Evolutionary conservation across 92 coral and sea anemone species (phyloP), one percentile per base, ranked within the genome.

Genomic region (Parazoanthus darwini): DNA sequence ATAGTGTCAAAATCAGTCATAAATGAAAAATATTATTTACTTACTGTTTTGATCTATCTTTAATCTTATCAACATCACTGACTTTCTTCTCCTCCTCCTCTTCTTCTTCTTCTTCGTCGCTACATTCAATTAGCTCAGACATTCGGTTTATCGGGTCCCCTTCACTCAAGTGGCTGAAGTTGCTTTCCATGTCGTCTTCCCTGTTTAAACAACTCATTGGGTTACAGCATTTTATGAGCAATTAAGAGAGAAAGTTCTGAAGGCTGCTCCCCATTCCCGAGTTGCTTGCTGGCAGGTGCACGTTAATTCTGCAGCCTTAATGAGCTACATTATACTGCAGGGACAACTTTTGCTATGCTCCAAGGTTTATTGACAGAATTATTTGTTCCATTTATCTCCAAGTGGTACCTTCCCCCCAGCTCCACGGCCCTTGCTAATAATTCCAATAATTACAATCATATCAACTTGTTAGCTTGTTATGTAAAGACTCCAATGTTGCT

Each of bases 151-250:
- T 92, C 89, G 88, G 95, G 25, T 97, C 99, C 18, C 92, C 95
- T 76, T 97, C 99, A 74, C 99, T 97, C 74, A 97, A 86, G 86
- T 97, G 99, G 76, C 99, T 97, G 80, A 97, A 97, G 90, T 97
- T 97, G 58, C 99, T 97, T 88, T 97, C 97, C 99, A 97, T 97
- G 85, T 97, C 99, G 86, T 97, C 99, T 77, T 97, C 99, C 71
- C 99, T 97, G 83, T 26, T 73, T 46, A 67, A 51, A 10, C 35
- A 44, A 44, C 4, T 23, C 44, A 29, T 22, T 18, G 22, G 3
- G 51, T 46, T 10, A 46, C 8, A 9, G 6, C 1, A 46, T 0
- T 46, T 46, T 46, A 46, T 9, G 51, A 46, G 8, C 9, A 46
- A 9, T 46, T 29, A 29, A 29, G 51, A 46, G 51, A 9, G 51